These are phyloP conservation scores for Chaetops frenatus DNA, from an alignment of 2,113 vertebrate genomes.

Conservation along the genomic window DNA sequence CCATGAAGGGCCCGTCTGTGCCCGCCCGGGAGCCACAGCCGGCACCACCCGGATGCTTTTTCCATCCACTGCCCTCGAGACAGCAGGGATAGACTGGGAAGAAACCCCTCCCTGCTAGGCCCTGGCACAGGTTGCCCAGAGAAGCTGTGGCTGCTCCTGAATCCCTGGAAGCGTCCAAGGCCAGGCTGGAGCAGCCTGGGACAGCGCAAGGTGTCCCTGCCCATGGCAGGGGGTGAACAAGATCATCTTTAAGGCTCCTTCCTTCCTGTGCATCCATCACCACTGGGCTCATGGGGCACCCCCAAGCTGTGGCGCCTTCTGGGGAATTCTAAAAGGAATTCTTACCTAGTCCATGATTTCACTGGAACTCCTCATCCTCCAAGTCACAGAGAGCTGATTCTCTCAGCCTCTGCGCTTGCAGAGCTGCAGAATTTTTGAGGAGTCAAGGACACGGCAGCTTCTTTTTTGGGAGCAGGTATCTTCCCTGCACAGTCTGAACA, in stretches of 20 bases:
- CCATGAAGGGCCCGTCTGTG: neutral
- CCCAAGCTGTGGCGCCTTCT: fast-evolving
- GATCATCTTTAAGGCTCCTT: neutral
- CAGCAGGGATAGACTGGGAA: fast-evolving
- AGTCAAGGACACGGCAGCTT: neutral
- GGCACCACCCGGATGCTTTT: neutral
- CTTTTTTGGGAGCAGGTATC: neutral
- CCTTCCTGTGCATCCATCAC: neutral
- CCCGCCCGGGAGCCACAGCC: neutral
- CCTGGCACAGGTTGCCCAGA: neutral
- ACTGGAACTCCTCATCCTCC: neutral
- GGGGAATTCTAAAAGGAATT: neutral
- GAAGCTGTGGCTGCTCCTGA: neutral
- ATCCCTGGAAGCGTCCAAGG: neutral
- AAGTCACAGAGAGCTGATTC: fast-evolving
- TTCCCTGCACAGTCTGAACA: neutral
- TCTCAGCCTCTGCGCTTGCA: neutral
- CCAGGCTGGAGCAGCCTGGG: neutral
- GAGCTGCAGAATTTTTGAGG: neutral
- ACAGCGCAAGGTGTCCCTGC: neutral
- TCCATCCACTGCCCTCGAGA: neutral
- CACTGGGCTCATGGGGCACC: neutral
- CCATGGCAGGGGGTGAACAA: neutral
- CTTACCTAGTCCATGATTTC: neutral
- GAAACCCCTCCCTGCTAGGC: neutral